Base-by-base conservation (phyloP, 2,888 invertebrate genomes). In the Tenodera sinensis region DNA sequence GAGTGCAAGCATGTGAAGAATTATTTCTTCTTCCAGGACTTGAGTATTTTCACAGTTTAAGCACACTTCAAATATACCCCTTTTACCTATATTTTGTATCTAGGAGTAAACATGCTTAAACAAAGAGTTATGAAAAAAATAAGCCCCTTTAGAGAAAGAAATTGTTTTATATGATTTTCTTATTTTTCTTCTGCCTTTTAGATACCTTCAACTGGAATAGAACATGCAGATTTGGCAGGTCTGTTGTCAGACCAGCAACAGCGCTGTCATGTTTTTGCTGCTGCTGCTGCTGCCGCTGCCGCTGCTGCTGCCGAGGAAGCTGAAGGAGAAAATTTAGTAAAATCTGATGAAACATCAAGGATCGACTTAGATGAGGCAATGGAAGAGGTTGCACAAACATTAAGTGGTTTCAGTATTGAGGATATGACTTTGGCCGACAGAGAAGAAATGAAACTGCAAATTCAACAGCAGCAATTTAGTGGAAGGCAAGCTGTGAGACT, bases 351-450 rank as follows among this genome's bases (percentile, higher is more conserved):
- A 27, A 85, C 89, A 12, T 20, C 84, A 6, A 84, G 87, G 20
- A 84, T 89, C 27, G 91, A 92, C 85, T 88, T 92, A 84, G 92
- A 92, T 89, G 90, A 91, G n/a, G 91, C 92, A n/a, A 93, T 93
- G 84, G 93, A 93, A 90, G 93, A 93, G 91, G 93, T 93, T 28
- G 93, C 93, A 71, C 93, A 93, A 91, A 92, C 93, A 30, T 91
- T 93, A 92, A 88, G 93, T 83, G 88, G 89, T 28, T 89, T 89
- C 81, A 86, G 83, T 28, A 87, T 82, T 84, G 81, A 84, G 54
- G 28, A 20, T 25, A 83, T 71, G 30, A 84, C 82, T 12, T n/a
- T 88, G 47, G 85, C 84, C 28, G 92, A 92, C 90, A 91, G 92
- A 89, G 93, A 93, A 54, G 92, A 93, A 85, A 91, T 93, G 89